Base-by-base conservation (phyloP, 2,113 vertebrate genomes). In the Aptenodytes patagonicus region DNA sequence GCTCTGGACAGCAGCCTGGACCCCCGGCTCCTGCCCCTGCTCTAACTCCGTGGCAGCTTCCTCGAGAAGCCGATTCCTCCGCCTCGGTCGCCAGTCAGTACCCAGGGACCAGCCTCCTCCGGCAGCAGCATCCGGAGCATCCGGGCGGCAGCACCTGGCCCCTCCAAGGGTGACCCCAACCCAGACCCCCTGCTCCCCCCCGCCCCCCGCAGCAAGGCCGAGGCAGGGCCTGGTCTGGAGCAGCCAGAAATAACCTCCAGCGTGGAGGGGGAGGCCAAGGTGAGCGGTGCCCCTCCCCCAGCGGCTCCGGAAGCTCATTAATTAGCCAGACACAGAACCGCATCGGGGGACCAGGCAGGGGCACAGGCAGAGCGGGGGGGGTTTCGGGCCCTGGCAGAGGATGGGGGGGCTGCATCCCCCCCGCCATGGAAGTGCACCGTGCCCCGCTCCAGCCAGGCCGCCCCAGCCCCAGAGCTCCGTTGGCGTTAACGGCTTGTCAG, bases 371-470 rank as follows among this genome's bases (percentile, higher is more conserved):
- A 71, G 40, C 4, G 2, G 40, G 26, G 42, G 57, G 17, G 11
- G 34, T 4, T 31, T 29, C 4, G 2, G n/a, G 18, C 11, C 16
- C 51, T 4, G 4, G 34, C 21, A 51, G 64, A 44, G 62, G 28
- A 51, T 32, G 26, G 7, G 19, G 19, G 22, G 18, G 40, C 75
- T 60, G 31, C 52, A 42, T 15, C 17, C 13, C 28, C 19, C 19
- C 17, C 1, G n/a, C 16, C 18, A 24, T 0, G 22, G 8, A 24
- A 83, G 20, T 2, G 3, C 4, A 4, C 24, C 11, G 4, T 11
- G 28, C 3, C 14, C 2, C 8, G 22, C 36, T 36, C 11, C 77
- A 34, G 38, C 46, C 22, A 2, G 47, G 66, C 57, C 2, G 7
- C 28, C 17, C 40, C 0, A 0, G 32, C 40, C 57, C 16, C n/a